Base-by-base conservation (phyloP, 30 jellyfish, hydroid and myxozoan species). In the Aurelia sp. region DNA sequence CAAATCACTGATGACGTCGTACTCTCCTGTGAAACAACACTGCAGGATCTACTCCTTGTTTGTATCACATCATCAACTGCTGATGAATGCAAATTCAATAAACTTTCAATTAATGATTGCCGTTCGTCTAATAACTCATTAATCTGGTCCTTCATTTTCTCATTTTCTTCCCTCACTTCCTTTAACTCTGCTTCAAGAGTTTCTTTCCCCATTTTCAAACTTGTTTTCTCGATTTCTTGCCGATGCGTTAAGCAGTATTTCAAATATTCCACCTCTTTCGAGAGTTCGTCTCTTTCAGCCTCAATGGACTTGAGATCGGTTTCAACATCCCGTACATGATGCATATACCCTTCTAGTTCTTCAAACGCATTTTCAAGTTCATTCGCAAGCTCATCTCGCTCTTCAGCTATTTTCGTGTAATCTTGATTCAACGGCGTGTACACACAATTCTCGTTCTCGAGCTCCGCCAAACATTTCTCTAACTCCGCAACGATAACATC, bases 31-130 rank as follows among this genome's bases (percentile, higher is more conserved):
- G 96, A 88, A 12, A 88, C 96, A 33, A 79, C 86, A 81, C 96
- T 88, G 78, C 96, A 74, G 3, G 91, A 74, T 62, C 96, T 77
- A 50, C 96, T 88, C 80, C 96, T 73, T 13, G 96, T 78, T 64
- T 80, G 90, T 13, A 88, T 86, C 69, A 93, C 98, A 69, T 89
- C 97, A 78, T 92, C 93, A 19, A 92, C 98, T 72, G 87, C 93
- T 30, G 89, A 88, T 13, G 98, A 93, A 21, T 86, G 94, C 79
- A 93, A 71, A 82, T 89, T 87, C 47, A 93, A 50, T 79, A 93
- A 59, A 76, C 98, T 93, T 31, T 76, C 71, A 23, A 93, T 87
- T n/a, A 93, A 78, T 48, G 97, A 75, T 63, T 93, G 97, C 20
- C 98, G 86, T 51, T 93, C 98, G 18, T 82, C 97, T 16, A 88